Base-by-base conservation (phyloP, 2,888 invertebrate species). In the Apodemia duryi region DNA sequence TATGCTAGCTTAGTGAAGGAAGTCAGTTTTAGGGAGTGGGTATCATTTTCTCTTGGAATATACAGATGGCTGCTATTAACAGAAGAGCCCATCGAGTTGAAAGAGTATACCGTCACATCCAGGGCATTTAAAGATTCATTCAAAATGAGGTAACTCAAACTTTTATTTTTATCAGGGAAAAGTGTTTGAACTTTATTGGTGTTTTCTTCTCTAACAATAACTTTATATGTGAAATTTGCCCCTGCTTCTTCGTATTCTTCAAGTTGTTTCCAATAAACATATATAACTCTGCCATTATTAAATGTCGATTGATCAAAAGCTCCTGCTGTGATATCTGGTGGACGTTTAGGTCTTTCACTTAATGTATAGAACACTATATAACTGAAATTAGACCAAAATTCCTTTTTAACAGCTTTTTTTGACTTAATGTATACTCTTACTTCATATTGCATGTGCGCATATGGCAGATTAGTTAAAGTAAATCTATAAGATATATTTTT, bases 201-300 rank as follows among this genome's bases (percentile, higher is more conserved):
- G 3, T 80, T 77, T 10, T 78, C 78, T 70, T 83, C 81, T 38
- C 76, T 75, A 28, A 83, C 77, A 49, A 88, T 83, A n/a, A 96
- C 92, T 71, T 91, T 88, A 78, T 97, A 97, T 2, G 91, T 91
- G 76, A 97, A 96, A 76, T 95, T 93, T 6, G 94, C 93, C 29
- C 97, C 97, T 77, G 96, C 96, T 74, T 95, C 93, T 72, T 95
- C 92, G 77, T 93, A 93, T 61, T 93, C 92, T 29, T 94, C 93
- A 63, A 97, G 92, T 70, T 95, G 93, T 77, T 96, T 94, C 97
- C 97, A 97, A 81, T 97, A 97, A 32, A 97, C 86, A 79, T 94
- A 94, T 57, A 96, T 88, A 65, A 94, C 93, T 70, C 95, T 90
- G 68, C 92, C 91, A 52, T 85, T 82, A 29, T 91, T 86, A 74